A percentile compares a stretch with the other conserved stretches of the same genome.
Evolutionary conservation across 2,797 vertebrate genomes (phyloP).

Genomic region (Prionace glauca): DNA sequence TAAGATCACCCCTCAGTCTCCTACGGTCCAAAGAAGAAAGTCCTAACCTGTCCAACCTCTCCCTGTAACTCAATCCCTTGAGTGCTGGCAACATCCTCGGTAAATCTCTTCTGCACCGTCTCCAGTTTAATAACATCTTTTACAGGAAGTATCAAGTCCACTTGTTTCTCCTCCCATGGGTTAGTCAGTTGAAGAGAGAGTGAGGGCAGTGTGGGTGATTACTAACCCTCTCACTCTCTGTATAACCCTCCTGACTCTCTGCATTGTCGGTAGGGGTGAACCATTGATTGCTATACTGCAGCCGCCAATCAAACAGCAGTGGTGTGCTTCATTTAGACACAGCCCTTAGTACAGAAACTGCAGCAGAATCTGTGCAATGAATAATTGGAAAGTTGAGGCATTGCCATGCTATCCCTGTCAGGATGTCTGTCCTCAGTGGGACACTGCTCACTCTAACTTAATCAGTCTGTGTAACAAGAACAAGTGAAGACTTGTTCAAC

Average conservation of each 20-base stretch:
- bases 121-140: too few species aligned
- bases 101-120: too few species aligned
- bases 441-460: neutral
- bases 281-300: neutral
- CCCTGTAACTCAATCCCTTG: too few species aligned
- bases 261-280: neutral
- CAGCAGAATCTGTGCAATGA: neutral
- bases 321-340: neutral
- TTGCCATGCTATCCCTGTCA: neutral
- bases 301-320: neutral
- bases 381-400: neutral
- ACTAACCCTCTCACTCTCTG: neutral
- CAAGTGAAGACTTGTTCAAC: neutral
- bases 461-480: neutral
- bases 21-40: too few species aligned
- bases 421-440: neutral
- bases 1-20: too few species aligned
- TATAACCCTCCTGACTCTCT: neutral
- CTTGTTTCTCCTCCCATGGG: neutral
- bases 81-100: too few species aligned
- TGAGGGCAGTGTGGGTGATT: neutral
- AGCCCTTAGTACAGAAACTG: neutral
- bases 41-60: too few species aligned
- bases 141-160: too few species aligned
- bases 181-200: neutral